Percentiles rank a stretch among this genome's conserved stretches.
Evolutionary conservation across 35 echinoderm and acorn worm species (phyloP).

Genomic region (Heliocidaris erythrogramma): DNA sequence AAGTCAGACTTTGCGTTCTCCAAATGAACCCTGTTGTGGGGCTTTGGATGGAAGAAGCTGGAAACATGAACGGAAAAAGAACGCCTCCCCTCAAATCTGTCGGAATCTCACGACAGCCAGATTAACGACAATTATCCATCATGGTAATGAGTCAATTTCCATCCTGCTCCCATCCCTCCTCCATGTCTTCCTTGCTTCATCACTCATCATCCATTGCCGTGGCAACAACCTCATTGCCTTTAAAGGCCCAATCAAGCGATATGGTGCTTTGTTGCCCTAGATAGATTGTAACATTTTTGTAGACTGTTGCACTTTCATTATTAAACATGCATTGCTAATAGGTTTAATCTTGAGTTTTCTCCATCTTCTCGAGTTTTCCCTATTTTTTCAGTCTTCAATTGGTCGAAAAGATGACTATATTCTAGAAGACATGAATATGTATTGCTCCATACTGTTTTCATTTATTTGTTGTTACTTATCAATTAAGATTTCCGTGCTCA

Average conservation of each 20-base stretch:
- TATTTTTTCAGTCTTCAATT: neutral
- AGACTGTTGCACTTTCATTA: slow-evolving; percentile 1
- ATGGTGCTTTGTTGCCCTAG: neutral
- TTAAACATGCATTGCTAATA: neutral
- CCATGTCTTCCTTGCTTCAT: neutral
- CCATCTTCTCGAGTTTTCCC: too few relatives aligned
- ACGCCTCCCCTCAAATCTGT: slow-evolving; percentile 28
- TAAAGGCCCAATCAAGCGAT: neutral
- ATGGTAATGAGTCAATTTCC: slow-evolving; percentile 34
- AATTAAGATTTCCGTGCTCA: too few relatives aligned
- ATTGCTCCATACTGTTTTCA: neutral
- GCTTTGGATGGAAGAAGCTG: neutral
- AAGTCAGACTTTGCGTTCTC: neutral
- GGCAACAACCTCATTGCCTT: neutral
- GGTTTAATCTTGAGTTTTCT: neutral
- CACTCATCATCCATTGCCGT: neutral
- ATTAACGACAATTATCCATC: slow-evolving; percentile 47
- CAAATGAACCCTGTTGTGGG: neutral
- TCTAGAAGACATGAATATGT: neutral
- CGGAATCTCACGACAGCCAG: slow-evolving; percentile 33
- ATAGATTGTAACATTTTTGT: neutral
- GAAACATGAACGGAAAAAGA: neutral
- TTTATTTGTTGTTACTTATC: neutral
- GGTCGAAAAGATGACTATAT: neutral
- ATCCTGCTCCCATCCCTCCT: slow-evolving; percentile 8